Evolutionary conservation across 2,113 vertebrate species (phyloP), one percentile per base, ranked within the genome.

Genomic region (Sitta europaea): DNA sequence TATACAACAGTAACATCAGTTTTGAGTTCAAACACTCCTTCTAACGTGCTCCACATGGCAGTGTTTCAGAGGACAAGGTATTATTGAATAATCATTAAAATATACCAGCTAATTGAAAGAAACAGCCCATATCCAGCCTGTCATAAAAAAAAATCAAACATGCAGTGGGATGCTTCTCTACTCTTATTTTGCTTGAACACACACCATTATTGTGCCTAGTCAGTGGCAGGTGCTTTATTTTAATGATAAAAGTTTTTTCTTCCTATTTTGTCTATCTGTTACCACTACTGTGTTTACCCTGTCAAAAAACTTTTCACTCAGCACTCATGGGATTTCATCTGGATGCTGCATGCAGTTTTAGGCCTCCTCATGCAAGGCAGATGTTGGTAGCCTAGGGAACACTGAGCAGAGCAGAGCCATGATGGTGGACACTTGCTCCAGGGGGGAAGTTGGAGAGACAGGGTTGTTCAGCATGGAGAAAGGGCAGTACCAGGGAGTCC

Each of bases 281-380:
- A 43, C 25, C 0, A 0, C 7, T 76, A 27, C 35, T 61, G 45
- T 3, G 4, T 42, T 83, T 66, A 43, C 12, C 2, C 20, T 57
- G n/a, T 16, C 45, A 51, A 67, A 71, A 43, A 14, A 23, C 14
- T 57, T 91, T 76, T 61, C 27, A 28, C 5, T 80, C 21, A 51
- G 8, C 9, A 14, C 21, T 70, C 1, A 1, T 24, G 22, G 12
- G 24, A 10, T 24, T 70, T 14, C 35, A 72, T 31, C 33, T 35
- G n/a, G 42, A 25, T 45, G 12, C 25, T 43, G 22, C 17, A 13
- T 4, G 5, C 9, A 25, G 24, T 45, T 67, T 67, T 36, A 28
- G 33, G 18, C 13, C 10, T 62, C 48, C 25, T 59, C 42, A 6
- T 42, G 25, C 8, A 71, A 70, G 59, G 54, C 7, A 81, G 42